Percentiles rank a stretch among this genome's conserved stretches.
phyloP scores from a whole-genome alignment of 2,113 vertebrate species.

The Dipodomys spectabilis region DNA sequence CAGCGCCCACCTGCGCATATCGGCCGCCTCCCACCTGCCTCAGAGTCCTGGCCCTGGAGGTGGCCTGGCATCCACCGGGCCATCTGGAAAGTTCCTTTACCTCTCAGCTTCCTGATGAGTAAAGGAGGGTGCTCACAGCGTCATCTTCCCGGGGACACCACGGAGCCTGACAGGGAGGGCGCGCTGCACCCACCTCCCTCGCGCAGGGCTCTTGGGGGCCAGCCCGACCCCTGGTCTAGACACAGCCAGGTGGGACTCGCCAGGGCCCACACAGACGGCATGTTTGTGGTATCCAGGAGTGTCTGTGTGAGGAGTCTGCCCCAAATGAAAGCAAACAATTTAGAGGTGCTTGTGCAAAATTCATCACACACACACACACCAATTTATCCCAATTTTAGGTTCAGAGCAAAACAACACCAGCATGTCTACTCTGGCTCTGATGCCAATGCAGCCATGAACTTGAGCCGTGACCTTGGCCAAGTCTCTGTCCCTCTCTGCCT shows the following conservation, averaged over 20 bases:
- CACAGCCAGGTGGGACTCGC: not conserved
- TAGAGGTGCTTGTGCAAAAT: not conserved
- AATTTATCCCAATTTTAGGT: not conserved
- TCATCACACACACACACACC: not conserved
- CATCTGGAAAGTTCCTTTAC: too few species aligned
- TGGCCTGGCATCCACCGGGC: too few species aligned
- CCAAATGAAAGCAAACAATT: slow-evolving; percentile 22
- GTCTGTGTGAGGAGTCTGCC: not conserved
- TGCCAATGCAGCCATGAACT: not conserved
- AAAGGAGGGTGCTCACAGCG: not conserved
- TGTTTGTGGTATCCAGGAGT: not conserved
- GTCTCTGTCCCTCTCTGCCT: not conserved
- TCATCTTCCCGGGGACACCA: not conserved
- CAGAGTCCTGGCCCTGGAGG: too few species aligned
- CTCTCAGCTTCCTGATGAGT: not conserved
- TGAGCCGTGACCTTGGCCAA: not conserved
- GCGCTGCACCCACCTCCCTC: not conserved
- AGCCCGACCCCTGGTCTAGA: not conserved
- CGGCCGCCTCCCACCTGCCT: too few species aligned
- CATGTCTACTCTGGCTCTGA: not conserved
- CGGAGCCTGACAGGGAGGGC: not conserved
- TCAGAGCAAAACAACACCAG: not conserved
- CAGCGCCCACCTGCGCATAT: too few species aligned
- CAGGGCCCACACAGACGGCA: not conserved
- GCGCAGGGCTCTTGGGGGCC: too few species aligned